phyloP scores from a whole-genome alignment of 2,797 vertebrate species.

The Hippopotamyrus pictus region DNA sequence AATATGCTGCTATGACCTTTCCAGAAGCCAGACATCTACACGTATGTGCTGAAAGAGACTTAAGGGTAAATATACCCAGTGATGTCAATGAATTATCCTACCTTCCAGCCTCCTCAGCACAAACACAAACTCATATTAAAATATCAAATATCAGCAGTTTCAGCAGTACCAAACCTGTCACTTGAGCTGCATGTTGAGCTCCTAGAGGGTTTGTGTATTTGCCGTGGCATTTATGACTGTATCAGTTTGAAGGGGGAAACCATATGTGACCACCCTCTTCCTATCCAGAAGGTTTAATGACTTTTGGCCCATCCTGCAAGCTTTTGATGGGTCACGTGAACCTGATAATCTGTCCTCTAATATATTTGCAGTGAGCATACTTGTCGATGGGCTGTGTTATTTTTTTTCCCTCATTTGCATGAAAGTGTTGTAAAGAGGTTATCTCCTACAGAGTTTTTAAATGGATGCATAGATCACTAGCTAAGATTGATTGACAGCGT shows the following conservation, averaged over 20 bases:
- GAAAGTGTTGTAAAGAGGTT: background rate
- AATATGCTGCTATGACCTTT: constrained; percentile 11
- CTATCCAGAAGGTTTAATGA: background rate
- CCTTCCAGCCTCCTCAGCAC: background rate
- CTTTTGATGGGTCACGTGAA: background rate
- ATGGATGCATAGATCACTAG: background rate
- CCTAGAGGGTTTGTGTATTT: background rate
- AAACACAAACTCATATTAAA: background rate
- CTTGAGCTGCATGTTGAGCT: background rate
- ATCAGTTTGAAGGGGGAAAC: background rate
- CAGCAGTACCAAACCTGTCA: background rate
- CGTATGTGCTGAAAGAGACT: background rate
- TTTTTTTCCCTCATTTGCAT: background rate
- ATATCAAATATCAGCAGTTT: background rate
- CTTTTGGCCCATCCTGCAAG: background rate
- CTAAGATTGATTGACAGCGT: background rate
- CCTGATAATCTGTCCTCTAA: background rate
- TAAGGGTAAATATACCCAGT: background rate
- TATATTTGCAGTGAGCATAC: background rate
- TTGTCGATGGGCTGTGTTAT: background rate
- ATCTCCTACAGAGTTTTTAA: background rate
- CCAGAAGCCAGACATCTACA: background rate
- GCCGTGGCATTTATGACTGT: background rate
- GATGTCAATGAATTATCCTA: background rate
- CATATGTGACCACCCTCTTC: background rate